Evolutionary conservation across 2,797 vertebrate species (phyloP).

Genomic region (Hemitrygon akajei): DNA sequence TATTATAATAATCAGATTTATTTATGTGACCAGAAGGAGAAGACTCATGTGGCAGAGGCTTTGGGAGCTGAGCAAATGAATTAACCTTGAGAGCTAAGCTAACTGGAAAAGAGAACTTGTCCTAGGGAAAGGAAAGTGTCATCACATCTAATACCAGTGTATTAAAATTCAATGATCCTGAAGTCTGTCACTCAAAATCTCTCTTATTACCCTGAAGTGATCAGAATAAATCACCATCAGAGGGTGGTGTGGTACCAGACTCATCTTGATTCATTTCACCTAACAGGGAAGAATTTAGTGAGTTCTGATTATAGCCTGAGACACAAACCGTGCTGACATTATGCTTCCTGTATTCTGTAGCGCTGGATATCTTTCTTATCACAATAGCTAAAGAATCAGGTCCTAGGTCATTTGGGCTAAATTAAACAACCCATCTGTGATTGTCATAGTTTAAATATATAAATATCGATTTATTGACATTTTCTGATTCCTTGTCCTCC

Average conservation of each 20-base stretch:
- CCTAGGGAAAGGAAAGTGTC: background rate
- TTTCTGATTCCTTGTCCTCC: background rate
- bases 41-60: background rate
- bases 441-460: background rate
- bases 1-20: background rate
- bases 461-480: background rate
- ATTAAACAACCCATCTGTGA: background rate
- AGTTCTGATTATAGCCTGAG: background rate
- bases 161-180: conserved; percentile 26
- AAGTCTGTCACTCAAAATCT: conserved; percentile 29
- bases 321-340: background rate
- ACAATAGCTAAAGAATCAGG: background rate
- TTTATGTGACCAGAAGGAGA: background rate
- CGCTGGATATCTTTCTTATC: background rate
- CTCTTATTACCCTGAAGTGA: background rate
- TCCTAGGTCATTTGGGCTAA: conserved; percentile 2
- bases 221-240: conserved; percentile 25
- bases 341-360: background rate
- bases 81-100: conserved; percentile 16
- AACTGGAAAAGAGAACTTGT: conserved; percentile 7
- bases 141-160: background rate
- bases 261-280: conserved; percentile 15
- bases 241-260: background rate
- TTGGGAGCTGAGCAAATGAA: conserved; percentile 13
- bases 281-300: background rate